A percentile compares a stretch with the other conserved stretches of the same genome.
Evolutionary conservation across 2,797 vertebrate species (phyloP).

Genomic region (Sebastolobus altivelis): DNA sequence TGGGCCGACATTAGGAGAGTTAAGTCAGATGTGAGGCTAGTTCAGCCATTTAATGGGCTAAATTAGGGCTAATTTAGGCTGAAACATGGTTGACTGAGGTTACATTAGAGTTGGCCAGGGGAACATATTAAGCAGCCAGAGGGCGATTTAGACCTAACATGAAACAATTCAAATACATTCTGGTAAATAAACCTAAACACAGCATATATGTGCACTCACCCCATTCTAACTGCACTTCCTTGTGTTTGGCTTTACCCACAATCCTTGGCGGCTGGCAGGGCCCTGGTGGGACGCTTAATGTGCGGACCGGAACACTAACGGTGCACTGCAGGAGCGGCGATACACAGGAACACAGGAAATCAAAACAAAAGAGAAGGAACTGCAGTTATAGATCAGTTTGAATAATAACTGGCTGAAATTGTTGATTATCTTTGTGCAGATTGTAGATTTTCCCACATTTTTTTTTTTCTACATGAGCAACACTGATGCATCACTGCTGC

Average conservation of each 20-base stretch:
- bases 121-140: constrained; percentile 44
- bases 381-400: constrained; percentile 8
- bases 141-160: constrained; percentile 41
- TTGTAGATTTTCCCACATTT: neutral
- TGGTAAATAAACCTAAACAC: constrained; percentile 28
- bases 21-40: constrained; percentile 53
- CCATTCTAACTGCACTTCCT: constrained; percentile 96
- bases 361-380: constrained; percentile 20
- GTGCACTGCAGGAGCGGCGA: constrained; percentile 87
- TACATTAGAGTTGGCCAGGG: constrained; percentile 42
- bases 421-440: neutral
- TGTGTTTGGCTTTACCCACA: constrained; percentile 95
- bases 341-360: neutral
- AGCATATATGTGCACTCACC: constrained; percentile 84
- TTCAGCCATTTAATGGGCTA: constrained; percentile 61
- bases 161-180: neutral
- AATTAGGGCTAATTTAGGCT: constrained; percentile 63
- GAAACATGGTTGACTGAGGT: constrained; percentile 54
- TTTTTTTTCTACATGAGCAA: neutral
- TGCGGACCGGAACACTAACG: constrained; percentile 91
- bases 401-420: constrained; percentile 9
- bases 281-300: constrained; percentile 92
- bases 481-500: neutral
- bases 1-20: constrained; percentile 55
- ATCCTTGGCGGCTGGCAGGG: constrained; percentile 90